Conservation (phyloP, 2,888 invertebrate species). For the Drosophila phalerata region DNA sequence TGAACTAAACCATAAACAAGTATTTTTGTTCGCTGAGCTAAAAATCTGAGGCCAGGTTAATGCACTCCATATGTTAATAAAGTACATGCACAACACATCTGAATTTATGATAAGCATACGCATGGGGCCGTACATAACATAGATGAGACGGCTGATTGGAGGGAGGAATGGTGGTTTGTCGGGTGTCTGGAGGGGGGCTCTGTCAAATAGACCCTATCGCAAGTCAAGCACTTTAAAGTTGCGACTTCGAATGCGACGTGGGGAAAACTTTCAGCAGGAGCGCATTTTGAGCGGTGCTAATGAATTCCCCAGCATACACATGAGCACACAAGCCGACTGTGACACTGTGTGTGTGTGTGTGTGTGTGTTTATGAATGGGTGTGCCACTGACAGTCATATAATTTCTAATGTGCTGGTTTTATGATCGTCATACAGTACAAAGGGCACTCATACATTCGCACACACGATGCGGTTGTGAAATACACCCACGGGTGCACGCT, state of each 20-base stretch:
- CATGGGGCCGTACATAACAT: constrained; percentile 51
- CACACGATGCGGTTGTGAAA: constrained; percentile 49
- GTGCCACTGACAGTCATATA: constrained; percentile 69
- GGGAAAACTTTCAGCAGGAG: constrained; percentile 49
- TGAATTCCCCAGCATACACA: constrained; percentile 73
- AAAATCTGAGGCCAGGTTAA: constrained; percentile 74
- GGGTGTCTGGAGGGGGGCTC: constrained; percentile 6
- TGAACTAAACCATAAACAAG: neutral
- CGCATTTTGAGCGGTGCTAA: constrained; percentile 67
- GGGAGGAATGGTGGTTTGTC: neutral
- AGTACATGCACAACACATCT: constrained; percentile 61
- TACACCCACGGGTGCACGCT: constrained; percentile 70
- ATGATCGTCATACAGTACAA: constrained; percentile 66
- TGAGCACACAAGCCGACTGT: constrained; percentile 27
- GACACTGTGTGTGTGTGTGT: constrained; percentile 18
- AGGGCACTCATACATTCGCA: constrained; percentile 44
- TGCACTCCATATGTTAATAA: constrained; percentile 78
- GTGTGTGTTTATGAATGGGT: constrained; percentile 18
- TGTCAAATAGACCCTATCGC: constrained; percentile 30
- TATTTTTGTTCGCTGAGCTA: neutral
- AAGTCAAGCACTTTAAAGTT: constrained; percentile 66
- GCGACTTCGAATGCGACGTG: constrained; percentile 27
- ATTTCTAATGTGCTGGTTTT: constrained; percentile 80
- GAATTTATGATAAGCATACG: constrained; percentile 77
- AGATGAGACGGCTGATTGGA: constrained; percentile 11